Evolutionary conservation across 2,888 invertebrate genomes (phyloP).

Genomic region (Coronaproctus castanopsis): DNA sequence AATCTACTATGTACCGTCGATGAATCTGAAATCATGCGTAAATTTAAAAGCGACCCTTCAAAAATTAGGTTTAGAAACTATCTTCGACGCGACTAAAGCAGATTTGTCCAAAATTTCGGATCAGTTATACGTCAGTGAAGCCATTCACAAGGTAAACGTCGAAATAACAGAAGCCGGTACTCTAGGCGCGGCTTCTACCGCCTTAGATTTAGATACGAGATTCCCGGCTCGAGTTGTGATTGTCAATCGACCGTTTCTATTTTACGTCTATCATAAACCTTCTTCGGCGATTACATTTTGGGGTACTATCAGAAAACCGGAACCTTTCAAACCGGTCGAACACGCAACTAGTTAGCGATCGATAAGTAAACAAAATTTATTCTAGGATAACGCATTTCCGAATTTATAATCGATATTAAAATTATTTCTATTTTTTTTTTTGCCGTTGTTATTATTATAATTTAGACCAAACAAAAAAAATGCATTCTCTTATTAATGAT

Average conservation of each 20-base stretch:
- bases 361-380: no score
- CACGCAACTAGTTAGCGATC: no score
- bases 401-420: no score
- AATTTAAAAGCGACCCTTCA: slow-evolving; percentile 35
- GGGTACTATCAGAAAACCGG: slow-evolving; percentile 23
- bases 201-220: slow-evolving; percentile 26
- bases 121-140: slow-evolving; percentile 22
- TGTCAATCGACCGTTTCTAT: slow-evolving; percentile 29
- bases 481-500: no score
- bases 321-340: slow-evolving; percentile 1
- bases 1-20: slow-evolving; percentile 36
- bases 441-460: no score
- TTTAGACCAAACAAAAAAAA: no score
- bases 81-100: slow-evolving; percentile 39
- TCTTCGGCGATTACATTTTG: slow-evolving; percentile 29
- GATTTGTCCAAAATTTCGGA: slow-evolving; percentile 32
- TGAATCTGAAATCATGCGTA: slow-evolving; percentile 41
- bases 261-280: slow-evolving; percentile 29
- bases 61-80: slow-evolving; percentile 36
- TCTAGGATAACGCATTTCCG: no score
- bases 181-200: slow-evolving; percentile 30
- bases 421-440: no score
- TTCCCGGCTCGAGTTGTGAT: slow-evolving; percentile 27
- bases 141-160: slow-evolving; percentile 31
- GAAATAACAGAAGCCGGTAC: slow-evolving; percentile 31